These are phyloP conservation scores for Balanococcus diminutus DNA, from an alignment of 2,888 invertebrate genomes.

Conservation along the genomic window DNA sequence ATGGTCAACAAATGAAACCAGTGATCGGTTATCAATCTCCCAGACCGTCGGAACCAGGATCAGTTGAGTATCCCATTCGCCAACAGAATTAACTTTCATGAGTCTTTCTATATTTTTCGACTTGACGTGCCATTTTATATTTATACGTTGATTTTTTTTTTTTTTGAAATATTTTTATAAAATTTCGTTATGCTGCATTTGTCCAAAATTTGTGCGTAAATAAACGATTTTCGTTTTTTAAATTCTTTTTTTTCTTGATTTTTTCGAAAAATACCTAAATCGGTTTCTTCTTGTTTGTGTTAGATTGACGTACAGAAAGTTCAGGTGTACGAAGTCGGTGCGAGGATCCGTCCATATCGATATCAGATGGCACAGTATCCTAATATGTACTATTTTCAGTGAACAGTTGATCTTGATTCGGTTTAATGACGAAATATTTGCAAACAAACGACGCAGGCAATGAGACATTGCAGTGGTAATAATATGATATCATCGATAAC, in stretches of 20 bases:
- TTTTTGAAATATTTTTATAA: not conserved
- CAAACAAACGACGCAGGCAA: too few species aligned
- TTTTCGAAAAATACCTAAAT: not conserved
- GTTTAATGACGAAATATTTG: too few species aligned
- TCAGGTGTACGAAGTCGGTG: not conserved
- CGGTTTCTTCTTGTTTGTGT: not conserved
- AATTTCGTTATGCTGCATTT: not conserved
- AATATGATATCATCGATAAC: too few species aligned
- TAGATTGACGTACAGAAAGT: not conserved
- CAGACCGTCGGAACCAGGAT: not conserved
- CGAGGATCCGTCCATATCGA: not conserved
- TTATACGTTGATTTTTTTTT: not conserved
- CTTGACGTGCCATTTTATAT: not conserved
- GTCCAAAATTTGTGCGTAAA: not conserved
- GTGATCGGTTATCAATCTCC: not conserved
- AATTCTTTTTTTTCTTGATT: not conserved
- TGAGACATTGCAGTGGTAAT: too few species aligned
- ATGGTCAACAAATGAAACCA: not conserved
- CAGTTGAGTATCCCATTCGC: conserved; percentile 25
- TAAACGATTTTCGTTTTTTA: not conserved
- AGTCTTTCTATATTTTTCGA: not conserved
- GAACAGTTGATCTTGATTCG: too few species aligned
- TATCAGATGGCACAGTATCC: too few species aligned
- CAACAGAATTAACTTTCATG: not conserved
- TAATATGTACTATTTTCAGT: too few species aligned